Percentiles rank a stretch among this genome's conserved stretches.
Evolutionary conservation across 1,140 invertebrate species (phyloP).

Genomic region (Drosophila prosaltans): DNA sequence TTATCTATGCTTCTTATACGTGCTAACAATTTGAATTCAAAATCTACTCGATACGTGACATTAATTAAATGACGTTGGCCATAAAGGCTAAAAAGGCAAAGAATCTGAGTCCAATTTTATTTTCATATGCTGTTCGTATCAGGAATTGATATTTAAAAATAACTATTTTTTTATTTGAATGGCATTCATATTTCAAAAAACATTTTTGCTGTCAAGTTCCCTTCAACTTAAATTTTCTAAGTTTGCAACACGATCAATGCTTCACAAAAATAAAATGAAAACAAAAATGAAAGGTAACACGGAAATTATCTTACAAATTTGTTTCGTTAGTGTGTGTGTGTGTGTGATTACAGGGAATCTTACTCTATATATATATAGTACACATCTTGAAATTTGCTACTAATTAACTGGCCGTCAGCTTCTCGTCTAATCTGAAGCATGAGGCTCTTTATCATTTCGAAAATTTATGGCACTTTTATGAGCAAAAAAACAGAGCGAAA

Average conservation of each 20-base stretch:
- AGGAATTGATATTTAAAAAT: not conserved
- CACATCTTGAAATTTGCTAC: constrained; percentile 5
- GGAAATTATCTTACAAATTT: constrained; percentile 1
- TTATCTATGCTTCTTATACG: not conserved
- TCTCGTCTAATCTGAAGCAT: constrained; percentile 17
- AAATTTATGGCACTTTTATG: constrained; percentile 59
- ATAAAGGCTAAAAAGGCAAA: constrained; percentile 29
- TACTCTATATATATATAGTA: not conserved
- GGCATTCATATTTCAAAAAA: not conserved
- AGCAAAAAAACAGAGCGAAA: constrained; percentile 29
- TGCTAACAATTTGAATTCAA: constrained; percentile 10
- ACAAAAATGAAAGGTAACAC: not conserved
- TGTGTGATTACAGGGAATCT: not conserved
- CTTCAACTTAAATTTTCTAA: not conserved
- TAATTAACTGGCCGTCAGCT: constrained; percentile 19
- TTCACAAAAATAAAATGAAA: not conserved
- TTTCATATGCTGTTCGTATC: not conserved
- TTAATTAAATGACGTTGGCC: constrained; percentile 26
- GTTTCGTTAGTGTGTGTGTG: not conserved
- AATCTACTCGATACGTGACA: constrained; percentile 29
- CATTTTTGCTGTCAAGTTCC: not conserved
- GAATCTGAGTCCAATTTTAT: constrained; percentile 10
- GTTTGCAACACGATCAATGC: not conserved
- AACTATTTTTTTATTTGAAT: not conserved
- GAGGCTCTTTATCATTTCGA: constrained; percentile 62